A percentile compares a stretch with the other conserved stretches of the same genome.
Conservation (phyloP, 2,888 invertebrate species). For the Sympetrum striolatum region DNA sequence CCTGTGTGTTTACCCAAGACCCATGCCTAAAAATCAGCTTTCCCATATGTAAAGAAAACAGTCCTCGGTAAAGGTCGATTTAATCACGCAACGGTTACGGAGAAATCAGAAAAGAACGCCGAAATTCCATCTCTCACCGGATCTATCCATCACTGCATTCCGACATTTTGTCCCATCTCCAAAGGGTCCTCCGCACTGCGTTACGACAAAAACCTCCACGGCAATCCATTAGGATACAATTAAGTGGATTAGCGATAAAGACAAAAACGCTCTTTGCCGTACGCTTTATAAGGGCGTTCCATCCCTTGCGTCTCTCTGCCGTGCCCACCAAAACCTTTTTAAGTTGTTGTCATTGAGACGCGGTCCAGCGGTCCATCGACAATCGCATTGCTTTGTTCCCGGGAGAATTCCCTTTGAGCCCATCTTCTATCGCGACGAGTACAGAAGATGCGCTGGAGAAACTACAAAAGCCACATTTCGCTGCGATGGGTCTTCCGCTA, state of each 20-base stretch:
- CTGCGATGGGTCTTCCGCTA: too few species aligned
- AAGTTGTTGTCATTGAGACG: neutral
- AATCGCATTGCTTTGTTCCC: too few species aligned
- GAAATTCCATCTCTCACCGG: neutral
- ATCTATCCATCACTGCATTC: neutral
- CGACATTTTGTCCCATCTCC: neutral
- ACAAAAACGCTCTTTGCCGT: neutral
- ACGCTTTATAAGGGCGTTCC: neutral
- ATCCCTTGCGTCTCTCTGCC: neutral
- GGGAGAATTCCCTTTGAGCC: too few species aligned
- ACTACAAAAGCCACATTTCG: too few species aligned
- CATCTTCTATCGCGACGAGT: too few species aligned
- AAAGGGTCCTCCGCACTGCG: neutral
- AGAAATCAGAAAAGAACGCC: neutral
- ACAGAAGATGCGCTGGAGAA: too few species aligned
- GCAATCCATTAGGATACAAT: conserved; percentile 31
- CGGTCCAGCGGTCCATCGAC: neutral
- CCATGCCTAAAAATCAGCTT: too few species aligned
- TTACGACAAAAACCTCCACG: neutral
- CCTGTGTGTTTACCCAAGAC: too few species aligned
- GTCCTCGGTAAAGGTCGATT: too few species aligned
- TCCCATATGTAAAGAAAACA: too few species aligned
- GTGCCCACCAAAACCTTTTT: neutral
- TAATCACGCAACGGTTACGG: too few species aligned
- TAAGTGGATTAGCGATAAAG: conserved; percentile 27